These are phyloP conservation scores for Endotricha flammealis DNA, from an alignment of 2,888 invertebrate genomes.

Conservation along the genomic window DNA sequence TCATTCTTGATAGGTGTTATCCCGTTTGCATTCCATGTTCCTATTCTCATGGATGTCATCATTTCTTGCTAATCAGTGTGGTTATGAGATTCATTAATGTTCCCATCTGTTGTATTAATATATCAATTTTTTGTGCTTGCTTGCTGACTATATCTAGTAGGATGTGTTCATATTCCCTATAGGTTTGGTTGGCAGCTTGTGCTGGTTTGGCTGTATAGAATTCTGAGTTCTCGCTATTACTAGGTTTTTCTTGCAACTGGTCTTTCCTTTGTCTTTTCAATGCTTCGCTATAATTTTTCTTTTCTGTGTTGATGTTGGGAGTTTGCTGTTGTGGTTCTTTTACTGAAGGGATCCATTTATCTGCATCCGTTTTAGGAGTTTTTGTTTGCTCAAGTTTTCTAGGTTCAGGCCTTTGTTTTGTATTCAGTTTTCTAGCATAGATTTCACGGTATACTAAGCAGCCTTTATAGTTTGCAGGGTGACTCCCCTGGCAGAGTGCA, in stretches of 20 bases:
- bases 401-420: too few species aligned
- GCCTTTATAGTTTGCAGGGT: too few species aligned
- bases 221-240: too few species aligned
- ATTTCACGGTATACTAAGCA: too few species aligned
- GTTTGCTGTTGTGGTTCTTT: conserved; percentile 1
- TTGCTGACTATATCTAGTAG: conserved; percentile 3
- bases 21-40: conserved; percentile 8
- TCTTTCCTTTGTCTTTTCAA: neutral
- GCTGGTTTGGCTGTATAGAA: too few species aligned
- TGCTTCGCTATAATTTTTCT: too few species aligned
- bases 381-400: too few species aligned
- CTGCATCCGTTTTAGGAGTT: too few species aligned
- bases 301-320: too few species aligned
- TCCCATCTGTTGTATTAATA: conserved; percentile 4
- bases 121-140: conserved; percentile 5
- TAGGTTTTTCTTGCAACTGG: too few species aligned
- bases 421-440: too few species aligned
- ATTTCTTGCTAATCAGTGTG: conserved; percentile 1
- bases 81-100: conserved; percentile 3
- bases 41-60: neutral
- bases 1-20: conserved; percentile 3
- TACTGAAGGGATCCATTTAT: neutral
- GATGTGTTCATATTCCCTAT: neutral
- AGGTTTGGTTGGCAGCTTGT: neutral
- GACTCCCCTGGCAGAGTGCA: neutral